These are phyloP conservation scores for Dasyornis broadbenti DNA, from an alignment of 2,113 vertebrate species.

Conservation along the genomic window DNA sequence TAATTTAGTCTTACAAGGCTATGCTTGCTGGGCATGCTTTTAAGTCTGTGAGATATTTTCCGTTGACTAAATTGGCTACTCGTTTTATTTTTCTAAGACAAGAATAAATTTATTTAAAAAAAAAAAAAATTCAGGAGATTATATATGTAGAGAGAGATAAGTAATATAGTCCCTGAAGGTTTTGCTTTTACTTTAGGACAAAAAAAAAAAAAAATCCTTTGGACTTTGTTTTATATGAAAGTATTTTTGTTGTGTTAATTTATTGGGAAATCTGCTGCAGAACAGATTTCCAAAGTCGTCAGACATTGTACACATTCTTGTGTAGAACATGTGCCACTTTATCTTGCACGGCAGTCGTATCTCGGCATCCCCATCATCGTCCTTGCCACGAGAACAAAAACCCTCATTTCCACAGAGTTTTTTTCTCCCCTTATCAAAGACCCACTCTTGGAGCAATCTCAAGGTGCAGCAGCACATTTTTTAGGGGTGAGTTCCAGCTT, in stretches of 20 bases:
- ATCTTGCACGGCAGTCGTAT: constrained; percentile 4
- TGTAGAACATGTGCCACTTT: constrained; percentile 63
- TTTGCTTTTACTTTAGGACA: constrained; percentile 52
- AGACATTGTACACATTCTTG: constrained; percentile 28
- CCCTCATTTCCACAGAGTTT: background rate
- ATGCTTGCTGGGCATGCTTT: constrained; percentile 77
- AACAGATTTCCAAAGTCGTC: constrained; percentile 45
- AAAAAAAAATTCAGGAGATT: constrained; percentile 57
- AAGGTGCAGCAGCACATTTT: background rate
- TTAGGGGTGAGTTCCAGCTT: background rate
- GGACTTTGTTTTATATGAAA: constrained; percentile 63
- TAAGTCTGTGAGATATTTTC: constrained; percentile 73
- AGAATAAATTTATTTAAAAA: constrained; percentile 71
- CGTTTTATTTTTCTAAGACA: constrained; percentile 74
- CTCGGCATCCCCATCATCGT: constrained; percentile 5
- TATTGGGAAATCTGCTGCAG: constrained; percentile 68
- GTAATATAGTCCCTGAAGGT: constrained; percentile 63
- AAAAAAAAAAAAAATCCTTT: constrained; percentile 28
- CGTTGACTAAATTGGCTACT: constrained; percentile 64
- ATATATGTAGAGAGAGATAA: constrained; percentile 57
- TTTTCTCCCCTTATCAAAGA: background rate
- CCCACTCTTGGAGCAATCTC: background rate
- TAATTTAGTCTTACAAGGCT: constrained; percentile 71
- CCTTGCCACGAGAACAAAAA: background rate
- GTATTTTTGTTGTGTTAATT: constrained; percentile 71